Conservation (phyloP, 2,888 invertebrate genomes). For the Phanerotoma sp. region DNA sequence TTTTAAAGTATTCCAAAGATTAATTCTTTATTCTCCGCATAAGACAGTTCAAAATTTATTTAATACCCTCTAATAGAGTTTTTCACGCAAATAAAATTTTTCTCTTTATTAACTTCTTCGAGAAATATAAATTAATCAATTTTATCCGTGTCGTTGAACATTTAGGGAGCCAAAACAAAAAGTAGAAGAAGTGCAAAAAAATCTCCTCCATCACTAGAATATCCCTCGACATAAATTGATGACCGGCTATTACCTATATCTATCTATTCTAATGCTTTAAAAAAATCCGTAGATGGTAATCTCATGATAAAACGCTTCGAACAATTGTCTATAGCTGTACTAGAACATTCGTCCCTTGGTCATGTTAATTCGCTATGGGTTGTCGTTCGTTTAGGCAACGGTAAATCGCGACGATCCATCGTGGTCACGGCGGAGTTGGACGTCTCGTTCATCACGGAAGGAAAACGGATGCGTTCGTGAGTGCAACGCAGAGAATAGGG, state of each 20-base stretch:
- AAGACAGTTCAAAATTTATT: too few species aligned
- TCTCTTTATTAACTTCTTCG: too few species aligned
- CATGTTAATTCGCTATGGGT: conserved; percentile 18
- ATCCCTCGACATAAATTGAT: background rate
- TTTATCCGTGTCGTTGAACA: too few species aligned
- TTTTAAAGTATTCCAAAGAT: too few species aligned
- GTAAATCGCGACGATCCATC: conserved; percentile 23
- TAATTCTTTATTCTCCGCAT: too few species aligned
- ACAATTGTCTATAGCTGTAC: too few species aligned
- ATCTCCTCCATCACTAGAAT: background rate
- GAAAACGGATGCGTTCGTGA: conserved; percentile 20
- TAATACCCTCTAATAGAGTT: too few species aligned
- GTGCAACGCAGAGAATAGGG: conserved; percentile 11
- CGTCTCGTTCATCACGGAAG: conserved; percentile 25
- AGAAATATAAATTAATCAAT: too few species aligned
- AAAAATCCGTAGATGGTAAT: conserved; percentile 14
- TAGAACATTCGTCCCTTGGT: background rate
- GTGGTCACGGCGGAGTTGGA: conserved; percentile 9
- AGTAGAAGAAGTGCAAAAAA: too few species aligned
- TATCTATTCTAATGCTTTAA: conserved; percentile 3
- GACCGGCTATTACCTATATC: background rate
- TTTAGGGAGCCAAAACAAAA: too few species aligned
- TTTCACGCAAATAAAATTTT: too few species aligned
- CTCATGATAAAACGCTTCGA: conserved; percentile 2
- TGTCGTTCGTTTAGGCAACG: conserved; percentile 20